Evolutionary conservation across 2,113 vertebrate genomes (phyloP), one percentile per base, ranked within the genome.

Genomic region (Cyanoderma ruficeps): DNA sequence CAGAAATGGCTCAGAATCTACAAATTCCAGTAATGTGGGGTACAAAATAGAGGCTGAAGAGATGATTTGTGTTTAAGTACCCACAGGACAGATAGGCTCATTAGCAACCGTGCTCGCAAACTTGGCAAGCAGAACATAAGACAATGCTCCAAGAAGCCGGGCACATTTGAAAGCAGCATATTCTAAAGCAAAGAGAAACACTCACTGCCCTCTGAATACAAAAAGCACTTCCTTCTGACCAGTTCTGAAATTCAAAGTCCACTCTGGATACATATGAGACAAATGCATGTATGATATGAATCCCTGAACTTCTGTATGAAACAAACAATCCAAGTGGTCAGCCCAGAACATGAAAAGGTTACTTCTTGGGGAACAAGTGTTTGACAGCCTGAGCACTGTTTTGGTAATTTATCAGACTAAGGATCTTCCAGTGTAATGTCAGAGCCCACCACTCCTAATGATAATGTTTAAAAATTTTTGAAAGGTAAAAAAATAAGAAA

Each of bases 111-210:
- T 42, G 22, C 28, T 68, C 27, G 13, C 33, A n/a, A 85, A 56
- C 49, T 17, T 30, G 46, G 59, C 47, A 50, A 61, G 33, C 30
- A 71, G 49, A 84, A 55, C 11, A 2, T 16, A 18, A 24, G 61
- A 39, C 37, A 49, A 64, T 50, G 28, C 30, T 39, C 50, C 33
- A 21, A 59, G 35, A 49, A 80, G 33, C 49, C 41, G 4, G 9
- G 77, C 22, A 8, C 1, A 1, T 37, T 55, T 41, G 21, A 41
- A 75, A 83, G 47, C 9, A 7, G 22, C 57, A 65, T 0, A 0
- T 15, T 69, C 67, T 30, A 35, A 68, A 53, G 59, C 46, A 30
- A 35, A 7, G 9, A 87, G 24, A 56, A 88, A 63, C 50, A 39
- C 24, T 39, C 22, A 3, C 4, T 27, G 18, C 25, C 53, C 18